phyloP scores from a whole-genome alignment of 2,113 vertebrate species.

The Ondatra zibethicus region DNA sequence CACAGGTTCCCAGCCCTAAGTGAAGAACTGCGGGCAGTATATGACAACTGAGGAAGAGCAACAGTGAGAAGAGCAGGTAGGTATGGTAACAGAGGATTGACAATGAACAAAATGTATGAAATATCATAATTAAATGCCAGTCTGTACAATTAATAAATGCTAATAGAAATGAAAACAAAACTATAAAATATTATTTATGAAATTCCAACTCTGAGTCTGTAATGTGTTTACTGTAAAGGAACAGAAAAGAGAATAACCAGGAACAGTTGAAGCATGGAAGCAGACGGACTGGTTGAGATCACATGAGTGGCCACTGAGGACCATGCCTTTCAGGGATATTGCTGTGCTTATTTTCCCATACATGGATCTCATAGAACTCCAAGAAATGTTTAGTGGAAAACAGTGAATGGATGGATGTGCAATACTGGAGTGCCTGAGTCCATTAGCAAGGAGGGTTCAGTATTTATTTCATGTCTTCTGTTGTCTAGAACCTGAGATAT shows the following conservation, averaged over 20 bases:
- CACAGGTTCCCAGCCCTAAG: neutral
- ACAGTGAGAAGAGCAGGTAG: neutral
- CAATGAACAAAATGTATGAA: neutral
- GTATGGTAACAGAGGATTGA: neutral
- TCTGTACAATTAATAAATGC: neutral
- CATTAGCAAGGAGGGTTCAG: neutral
- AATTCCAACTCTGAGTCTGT: neutral
- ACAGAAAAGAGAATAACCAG: neutral
- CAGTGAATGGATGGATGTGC: neutral
- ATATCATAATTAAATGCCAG: neutral
- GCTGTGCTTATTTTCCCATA: neutral
- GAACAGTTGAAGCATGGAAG: neutral
- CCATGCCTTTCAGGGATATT: neutral
- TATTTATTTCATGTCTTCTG: neutral
- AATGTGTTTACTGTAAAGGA: neutral
- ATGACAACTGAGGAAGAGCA: too few relatives aligned
- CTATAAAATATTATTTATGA: constrained; percentile 23
- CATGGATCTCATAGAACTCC: neutral
- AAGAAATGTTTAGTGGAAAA: neutral
- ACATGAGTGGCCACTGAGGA: neutral
- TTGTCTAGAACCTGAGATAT: neutral
- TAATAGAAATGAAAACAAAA: neutral
- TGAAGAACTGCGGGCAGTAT: neutral
- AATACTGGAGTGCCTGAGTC: neutral
- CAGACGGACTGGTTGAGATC: neutral